A percentile compares a stretch with the other conserved stretches of the same genome.
Evolutionary conservation across 1,140 invertebrate species (phyloP).

Genomic region (Rhagoletis pomonella): DNA sequence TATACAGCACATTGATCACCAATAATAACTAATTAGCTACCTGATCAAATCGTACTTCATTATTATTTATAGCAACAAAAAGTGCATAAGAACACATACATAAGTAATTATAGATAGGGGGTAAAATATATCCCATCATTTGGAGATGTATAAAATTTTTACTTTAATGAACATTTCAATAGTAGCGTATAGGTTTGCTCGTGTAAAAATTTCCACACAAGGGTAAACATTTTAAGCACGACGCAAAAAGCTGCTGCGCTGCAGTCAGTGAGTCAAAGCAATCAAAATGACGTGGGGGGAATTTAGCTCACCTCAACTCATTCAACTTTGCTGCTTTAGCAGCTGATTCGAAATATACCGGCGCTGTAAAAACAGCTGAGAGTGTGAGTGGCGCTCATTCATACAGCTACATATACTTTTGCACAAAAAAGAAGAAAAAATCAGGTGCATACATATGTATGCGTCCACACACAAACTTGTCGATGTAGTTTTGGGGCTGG

Average conservation of each 20-base stretch:
- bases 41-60: too few relatives aligned
- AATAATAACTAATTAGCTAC: too few relatives aligned
- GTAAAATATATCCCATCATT: too few relatives aligned
- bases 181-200: not conserved
- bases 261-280: slow-evolving; percentile 19
- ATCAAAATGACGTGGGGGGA: not conserved
- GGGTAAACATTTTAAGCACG: not conserved
- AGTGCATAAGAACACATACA: too few relatives aligned
- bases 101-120: too few relatives aligned
- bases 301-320: not conserved
- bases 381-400: slow-evolving; percentile 40
- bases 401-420: not conserved
- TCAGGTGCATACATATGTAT: not conserved
- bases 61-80: too few relatives aligned
- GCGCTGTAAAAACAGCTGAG: slow-evolving; percentile 51
- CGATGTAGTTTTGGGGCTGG: slow-evolving; percentile 36
- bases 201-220: not conserved
- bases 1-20: too few relatives aligned
- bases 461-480: not conserved
- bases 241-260: slow-evolving; percentile 31
- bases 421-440: too few relatives aligned
- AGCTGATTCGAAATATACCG: slow-evolving; percentile 39
- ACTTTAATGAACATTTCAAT: not conserved
- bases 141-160: not conserved
- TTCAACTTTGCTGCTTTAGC: not conserved